phyloP scores from a whole-genome alignment of 2,797 vertebrate genomes.

The Amblyopsis hoosieri region DNA sequence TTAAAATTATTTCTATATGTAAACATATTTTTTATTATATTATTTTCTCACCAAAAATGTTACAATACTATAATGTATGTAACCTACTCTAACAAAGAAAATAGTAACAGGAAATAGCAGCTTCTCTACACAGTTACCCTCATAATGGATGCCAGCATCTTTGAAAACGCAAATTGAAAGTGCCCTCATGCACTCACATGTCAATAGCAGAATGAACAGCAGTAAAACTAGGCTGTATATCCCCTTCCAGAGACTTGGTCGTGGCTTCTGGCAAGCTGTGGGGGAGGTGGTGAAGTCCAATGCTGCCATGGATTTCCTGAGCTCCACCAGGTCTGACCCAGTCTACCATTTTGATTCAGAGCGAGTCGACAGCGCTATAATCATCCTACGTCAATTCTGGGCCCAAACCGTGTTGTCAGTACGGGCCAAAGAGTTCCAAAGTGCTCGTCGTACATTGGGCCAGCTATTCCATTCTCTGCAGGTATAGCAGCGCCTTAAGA shows the following conservation, averaged over 20 bases:
- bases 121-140: too few species aligned
- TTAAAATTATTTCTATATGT: too few species aligned
- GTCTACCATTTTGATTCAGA: conserved; percentile 88
- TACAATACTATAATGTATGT: too few species aligned
- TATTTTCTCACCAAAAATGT: background rate
- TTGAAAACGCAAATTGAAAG: too few species aligned
- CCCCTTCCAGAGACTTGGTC: conserved; percentile 66
- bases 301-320: conserved; percentile 83
- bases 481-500: conserved; percentile 61
- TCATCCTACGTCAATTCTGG: conserved; percentile 71
- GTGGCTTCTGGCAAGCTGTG: conserved; percentile 81
- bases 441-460: conserved; percentile 79
- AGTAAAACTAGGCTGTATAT: background rate
- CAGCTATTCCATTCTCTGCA: conserved; percentile 84
- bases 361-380: conserved; percentile 63
- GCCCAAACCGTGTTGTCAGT: conserved; percentile 71
- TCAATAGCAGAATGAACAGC: background rate
- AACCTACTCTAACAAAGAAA: too few species aligned
- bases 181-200: background rate
- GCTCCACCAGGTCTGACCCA: conserved; percentile 77
- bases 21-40: background rate
- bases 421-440: conserved; percentile 73
- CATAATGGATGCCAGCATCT: too few species aligned
- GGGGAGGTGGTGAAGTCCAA: conserved; percentile 84
- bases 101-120: too few species aligned